These are phyloP conservation scores for Leucophenga montana DNA, from an alignment of 2,888 invertebrate genomes.

Conservation along the genomic window DNA sequence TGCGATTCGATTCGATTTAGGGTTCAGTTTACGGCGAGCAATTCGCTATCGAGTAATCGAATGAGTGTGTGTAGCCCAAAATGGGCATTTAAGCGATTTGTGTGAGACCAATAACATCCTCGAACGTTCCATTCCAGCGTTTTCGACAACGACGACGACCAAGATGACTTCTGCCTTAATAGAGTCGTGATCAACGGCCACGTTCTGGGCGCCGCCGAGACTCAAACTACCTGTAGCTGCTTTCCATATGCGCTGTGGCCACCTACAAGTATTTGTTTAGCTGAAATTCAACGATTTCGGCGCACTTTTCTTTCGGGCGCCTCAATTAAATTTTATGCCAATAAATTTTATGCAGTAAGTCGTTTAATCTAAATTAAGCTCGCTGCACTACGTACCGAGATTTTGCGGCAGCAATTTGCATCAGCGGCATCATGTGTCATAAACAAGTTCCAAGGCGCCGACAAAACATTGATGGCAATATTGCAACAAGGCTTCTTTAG, in stretches of 20 bases:
- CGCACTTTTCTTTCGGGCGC: conserved; percentile 35
- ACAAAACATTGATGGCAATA: conserved; percentile 47
- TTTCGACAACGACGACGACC: background rate
- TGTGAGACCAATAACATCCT: conserved; percentile 11
- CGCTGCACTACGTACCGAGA: conserved; percentile 26
- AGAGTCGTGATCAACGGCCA: conserved; percentile 68
- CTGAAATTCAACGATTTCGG: conserved; percentile 19
- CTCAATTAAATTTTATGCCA: conserved; percentile 67
- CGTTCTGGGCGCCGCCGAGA: conserved; percentile 43
- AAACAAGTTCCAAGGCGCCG: conserved; percentile 70
- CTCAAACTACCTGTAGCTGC: conserved; percentile 12
- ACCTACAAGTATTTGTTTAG: conserved; percentile 51
- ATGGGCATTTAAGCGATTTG: conserved; percentile 29
- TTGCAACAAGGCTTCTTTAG: conserved; percentile 26
- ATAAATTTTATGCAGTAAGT: conserved; percentile 68
- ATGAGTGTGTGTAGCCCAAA: background rate
- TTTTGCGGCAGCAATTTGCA: conserved; percentile 54
- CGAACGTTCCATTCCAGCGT: conserved; percentile 36
- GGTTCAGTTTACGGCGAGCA: conserved; percentile 28
- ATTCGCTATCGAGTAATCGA: background rate
- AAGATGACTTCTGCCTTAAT: conserved; percentile 48
- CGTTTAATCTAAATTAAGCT: conserved; percentile 69
- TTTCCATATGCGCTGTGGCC: conserved; percentile 34
- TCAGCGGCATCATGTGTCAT: conserved; percentile 71
- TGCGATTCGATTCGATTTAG: conserved; percentile 54